Evolutionary conservation across 2,113 vertebrate genomes (phyloP), one percentile per base, ranked within the genome.

Genomic region (Indri indri): DNA sequence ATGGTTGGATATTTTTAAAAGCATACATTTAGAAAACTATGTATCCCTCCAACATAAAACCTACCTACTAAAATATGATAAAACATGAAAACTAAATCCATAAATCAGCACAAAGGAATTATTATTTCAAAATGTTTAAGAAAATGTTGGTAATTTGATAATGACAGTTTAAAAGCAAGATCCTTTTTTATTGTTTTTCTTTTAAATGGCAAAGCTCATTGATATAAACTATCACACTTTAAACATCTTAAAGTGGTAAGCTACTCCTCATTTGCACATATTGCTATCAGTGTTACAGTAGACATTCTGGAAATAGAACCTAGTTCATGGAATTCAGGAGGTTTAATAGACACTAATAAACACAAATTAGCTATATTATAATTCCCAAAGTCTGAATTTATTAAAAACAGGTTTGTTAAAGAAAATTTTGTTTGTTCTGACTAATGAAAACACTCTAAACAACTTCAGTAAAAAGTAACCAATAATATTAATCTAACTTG

Each of bases 401-500:
- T 4, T 86, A 18, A 88, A 77, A 94, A 91, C n/a, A 83, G 63
- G 40, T 45, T 90, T 77, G 47, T 73, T 81, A 90, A 86, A 88
- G 14, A 54, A 57, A 65, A 65, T 50, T 79, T 66, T 71, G 54
- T 83, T 66, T 71, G 63, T 45, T 80, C 61, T 94, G 66, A 95
- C 6, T 52, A 89, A 68, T 76, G 52, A 66, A 90, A 93, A 96
- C 16, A 70, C 59, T 73, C 32, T 59, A 68, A 88, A 82, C 89
- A 85, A 89, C 50, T 27, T 95, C 37, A 65, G 32, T 52, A 94
- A 97, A 94, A 95, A 86, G 4, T 54, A 88, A 59, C 40, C n/a
- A 82, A 54, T 22, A 70, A 84, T 73, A 89, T 80, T 76, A 88
- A 92, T 47, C 65, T 52, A 50, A 70, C 12, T 45, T 95, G 50